Conservation (phyloP, 2,888 invertebrate species). For the Helobdella robusta region DNA sequence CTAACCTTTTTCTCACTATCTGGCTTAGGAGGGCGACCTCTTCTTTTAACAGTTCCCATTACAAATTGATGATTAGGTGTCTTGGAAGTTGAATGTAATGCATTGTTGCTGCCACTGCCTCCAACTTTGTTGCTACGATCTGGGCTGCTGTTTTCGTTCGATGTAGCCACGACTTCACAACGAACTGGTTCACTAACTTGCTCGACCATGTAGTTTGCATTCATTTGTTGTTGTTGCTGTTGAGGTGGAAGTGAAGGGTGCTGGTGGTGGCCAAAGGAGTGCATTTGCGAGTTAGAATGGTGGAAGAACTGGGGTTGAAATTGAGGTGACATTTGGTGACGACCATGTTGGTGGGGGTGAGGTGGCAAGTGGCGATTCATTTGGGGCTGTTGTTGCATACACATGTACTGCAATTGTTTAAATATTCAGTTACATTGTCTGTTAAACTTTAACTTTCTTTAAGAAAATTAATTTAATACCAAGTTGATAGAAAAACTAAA, state of each 20-base stretch:
- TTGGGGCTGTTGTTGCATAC: neutral
- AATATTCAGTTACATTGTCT: neutral
- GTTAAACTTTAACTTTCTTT: neutral
- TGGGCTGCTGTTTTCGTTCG: neutral
- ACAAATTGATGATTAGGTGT: conserved; percentile 11
- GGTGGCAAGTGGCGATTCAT: conserved; percentile 12
- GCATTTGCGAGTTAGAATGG: conserved; percentile 15
- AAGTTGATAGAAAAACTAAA: neutral
- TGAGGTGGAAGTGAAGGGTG: conserved; percentile 10
- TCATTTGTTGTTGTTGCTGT: conserved; percentile 6
- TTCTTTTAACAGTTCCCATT: conserved; percentile 17
- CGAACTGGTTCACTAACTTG: neutral
- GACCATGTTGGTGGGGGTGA: neutral
- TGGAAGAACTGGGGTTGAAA: conserved; percentile 22
- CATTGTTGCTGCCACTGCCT: neutral
- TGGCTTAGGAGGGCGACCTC: conserved; percentile 19
- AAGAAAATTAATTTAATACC: neutral
- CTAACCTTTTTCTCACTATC: conserved; percentile 17
- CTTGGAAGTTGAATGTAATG: neutral
- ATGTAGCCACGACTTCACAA: neutral
- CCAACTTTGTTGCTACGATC: neutral
- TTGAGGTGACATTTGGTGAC: conserved; percentile 19
- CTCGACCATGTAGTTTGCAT: conserved; percentile 7
- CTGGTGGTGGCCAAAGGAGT: conserved; percentile 6
- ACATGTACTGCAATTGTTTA: neutral